phyloP scores from a whole-genome alignment of 1,140 invertebrate species.

The Dendroctonus valens region DNA sequence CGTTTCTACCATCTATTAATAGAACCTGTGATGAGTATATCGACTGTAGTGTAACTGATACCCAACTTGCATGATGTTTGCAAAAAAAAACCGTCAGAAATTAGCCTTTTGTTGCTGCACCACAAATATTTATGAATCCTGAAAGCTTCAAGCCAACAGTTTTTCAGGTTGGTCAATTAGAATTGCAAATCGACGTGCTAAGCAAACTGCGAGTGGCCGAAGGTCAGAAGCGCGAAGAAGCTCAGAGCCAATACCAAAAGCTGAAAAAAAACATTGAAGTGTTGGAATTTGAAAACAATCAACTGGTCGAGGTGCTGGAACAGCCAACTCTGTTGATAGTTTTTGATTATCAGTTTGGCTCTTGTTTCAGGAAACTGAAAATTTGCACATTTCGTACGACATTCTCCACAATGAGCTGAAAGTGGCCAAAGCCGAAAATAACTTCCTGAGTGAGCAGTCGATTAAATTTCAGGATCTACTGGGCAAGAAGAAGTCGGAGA shows the following conservation, averaged over 20 bases:
- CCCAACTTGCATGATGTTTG: too few species aligned
- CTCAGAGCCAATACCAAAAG: constrained; percentile 55
- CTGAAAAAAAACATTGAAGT: constrained; percentile 50
- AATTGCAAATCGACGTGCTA: constrained; percentile 58
- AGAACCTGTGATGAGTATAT: too few species aligned
- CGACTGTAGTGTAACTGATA: too few species aligned
- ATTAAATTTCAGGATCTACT: constrained; percentile 17
- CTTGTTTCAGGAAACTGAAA: constrained; percentile 17
- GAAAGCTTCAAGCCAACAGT: too few species aligned
- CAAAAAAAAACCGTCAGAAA: too few species aligned
- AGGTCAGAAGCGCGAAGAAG: constrained; percentile 54
- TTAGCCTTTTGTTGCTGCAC: too few species aligned
- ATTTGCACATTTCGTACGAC: constrained; percentile 11
- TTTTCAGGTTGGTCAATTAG: constrained; percentile 52
- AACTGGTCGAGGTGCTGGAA: constrained; percentile 20
- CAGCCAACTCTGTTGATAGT: neutral
- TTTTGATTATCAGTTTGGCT: neutral
- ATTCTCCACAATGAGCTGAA: constrained; percentile 23
- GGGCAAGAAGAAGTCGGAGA: constrained; percentile 20
- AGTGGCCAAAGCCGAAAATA: constrained; percentile 24
- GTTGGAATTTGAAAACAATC: constrained; percentile 26
- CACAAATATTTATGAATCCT: too few species aligned
- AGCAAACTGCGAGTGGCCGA: constrained; percentile 58
- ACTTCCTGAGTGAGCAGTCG: constrained; percentile 23
- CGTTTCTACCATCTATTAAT: neutral